phyloP scores from a whole-genome alignment of 2,797 vertebrate genomes.

The Anabacerthia variegaticeps region DNA sequence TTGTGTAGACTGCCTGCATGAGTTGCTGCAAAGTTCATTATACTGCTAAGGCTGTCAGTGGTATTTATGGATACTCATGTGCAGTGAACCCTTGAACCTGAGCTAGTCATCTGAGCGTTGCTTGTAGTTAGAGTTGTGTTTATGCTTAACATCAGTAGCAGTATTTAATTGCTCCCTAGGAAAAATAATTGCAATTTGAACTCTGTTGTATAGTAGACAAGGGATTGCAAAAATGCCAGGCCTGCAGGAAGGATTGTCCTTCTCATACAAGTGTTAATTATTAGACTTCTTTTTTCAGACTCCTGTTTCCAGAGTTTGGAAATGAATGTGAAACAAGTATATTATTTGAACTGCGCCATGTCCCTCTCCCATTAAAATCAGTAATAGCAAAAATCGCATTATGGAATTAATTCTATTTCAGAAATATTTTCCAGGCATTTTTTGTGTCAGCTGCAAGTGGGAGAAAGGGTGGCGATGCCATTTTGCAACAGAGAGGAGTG shows the following conservation, averaged over 20 bases:
- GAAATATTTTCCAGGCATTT: conserved; percentile 55
- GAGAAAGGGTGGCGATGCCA: conserved; percentile 3
- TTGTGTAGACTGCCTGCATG: conserved; percentile 71
- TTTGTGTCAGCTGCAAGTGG: conserved; percentile 29
- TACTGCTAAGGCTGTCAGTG: conserved; percentile 70
- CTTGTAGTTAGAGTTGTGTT: conserved; percentile 69
- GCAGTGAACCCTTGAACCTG: conserved; percentile 81
- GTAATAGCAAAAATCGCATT: background rate
- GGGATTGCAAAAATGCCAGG: background rate
- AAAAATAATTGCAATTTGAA: conserved; percentile 62
- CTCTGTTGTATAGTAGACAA: background rate
- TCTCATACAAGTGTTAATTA: background rate
- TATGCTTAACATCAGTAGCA: conserved; percentile 67
- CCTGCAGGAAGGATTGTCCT: background rate
- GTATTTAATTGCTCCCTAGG: conserved; percentile 69
- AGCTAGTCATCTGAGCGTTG: conserved; percentile 74
- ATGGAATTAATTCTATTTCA: background rate
- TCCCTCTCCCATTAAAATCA: background rate
- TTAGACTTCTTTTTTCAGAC: background rate
- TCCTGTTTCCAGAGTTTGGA: background rate
- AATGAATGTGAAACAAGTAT: background rate
- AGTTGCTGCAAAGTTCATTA: conserved; percentile 76
- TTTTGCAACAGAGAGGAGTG: background rate
- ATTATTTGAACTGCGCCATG: fast-evolving
- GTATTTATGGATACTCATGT: conserved; percentile 77